These are phyloP conservation scores for Neuroscelio doddi DNA, from an alignment of 2,888 invertebrate species.

Conservation along the genomic window DNA sequence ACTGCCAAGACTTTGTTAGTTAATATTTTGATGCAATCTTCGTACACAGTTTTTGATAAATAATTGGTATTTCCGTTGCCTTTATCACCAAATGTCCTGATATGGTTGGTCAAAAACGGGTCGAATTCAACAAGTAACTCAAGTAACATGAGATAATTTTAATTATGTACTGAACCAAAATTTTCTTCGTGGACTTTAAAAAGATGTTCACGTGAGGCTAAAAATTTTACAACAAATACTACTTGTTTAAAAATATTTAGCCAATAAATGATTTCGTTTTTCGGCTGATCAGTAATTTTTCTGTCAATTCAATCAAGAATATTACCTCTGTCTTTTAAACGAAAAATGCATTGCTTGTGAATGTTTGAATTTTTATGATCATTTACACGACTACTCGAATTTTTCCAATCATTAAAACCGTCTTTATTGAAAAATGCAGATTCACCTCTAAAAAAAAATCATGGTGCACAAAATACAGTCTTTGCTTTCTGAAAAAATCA, in stretches of 20 bases:
- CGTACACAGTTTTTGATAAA: slow-evolving; percentile 40
- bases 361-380: too few relatives aligned
- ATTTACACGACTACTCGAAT: too few relatives aligned
- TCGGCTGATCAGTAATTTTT: too few relatives aligned
- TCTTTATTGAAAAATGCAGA: too few relatives aligned
- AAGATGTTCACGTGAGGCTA: slow-evolving; percentile 45
- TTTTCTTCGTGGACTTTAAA: slow-evolving; percentile 45
- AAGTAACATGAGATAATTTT: slow-evolving; percentile 45
- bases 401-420: too few relatives aligned
- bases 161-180: slow-evolving; percentile 45
- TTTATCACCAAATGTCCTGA: slow-evolving; percentile 37
- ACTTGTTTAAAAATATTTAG: slow-evolving; percentile 41
- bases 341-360: too few relatives aligned
- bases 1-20: slow-evolving; percentile 27
- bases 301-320: too few relatives aligned
- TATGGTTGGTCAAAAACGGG: slow-evolving; percentile 39
- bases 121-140: slow-evolving; percentile 50
- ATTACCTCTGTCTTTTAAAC: too few relatives aligned
- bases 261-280: too few relatives aligned
- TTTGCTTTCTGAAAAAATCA: too few relatives aligned
- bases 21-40: slow-evolving; percentile 43
- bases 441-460: too few relatives aligned
- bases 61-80: slow-evolving; percentile 18
- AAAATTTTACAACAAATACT: slow-evolving; percentile 45
- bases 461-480: too few relatives aligned